Evolutionary conservation across 2,888 invertebrate species (phyloP).

Genomic region (Fragum fragum): DNA sequence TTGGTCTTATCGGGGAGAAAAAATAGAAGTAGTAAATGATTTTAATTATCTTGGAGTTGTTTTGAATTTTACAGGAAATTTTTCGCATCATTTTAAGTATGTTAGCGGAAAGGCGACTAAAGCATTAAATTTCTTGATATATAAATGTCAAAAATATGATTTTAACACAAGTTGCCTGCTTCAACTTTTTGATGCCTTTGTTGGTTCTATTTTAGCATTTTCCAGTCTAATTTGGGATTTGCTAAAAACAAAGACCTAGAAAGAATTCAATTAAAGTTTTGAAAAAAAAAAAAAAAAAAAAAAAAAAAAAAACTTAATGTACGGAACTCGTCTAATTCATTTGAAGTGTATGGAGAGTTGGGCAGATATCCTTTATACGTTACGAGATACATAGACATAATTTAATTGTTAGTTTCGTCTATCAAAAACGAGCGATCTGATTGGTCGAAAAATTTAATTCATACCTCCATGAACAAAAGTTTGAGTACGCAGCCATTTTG

Average conservation of each 20-base stretch:
- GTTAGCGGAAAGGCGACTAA: neutral
- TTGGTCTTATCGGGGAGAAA: neutral
- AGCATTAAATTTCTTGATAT: neutral
- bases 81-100: neutral
- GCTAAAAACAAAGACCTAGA: neutral
- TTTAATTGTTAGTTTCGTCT: no score
- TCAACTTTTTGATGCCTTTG: no score
- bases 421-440: no score
- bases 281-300: no score
- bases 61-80: neutral
- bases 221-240: neutral
- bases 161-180: neutral
- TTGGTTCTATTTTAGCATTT: neutral
- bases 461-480: no score
- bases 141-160: neutral
- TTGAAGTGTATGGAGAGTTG: conserved; percentile 3
- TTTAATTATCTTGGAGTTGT: no score
- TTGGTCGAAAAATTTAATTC: no score
- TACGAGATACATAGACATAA: no score
- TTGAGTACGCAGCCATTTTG: no score
- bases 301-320: conserved; percentile 1
- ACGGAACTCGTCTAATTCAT: neutral
- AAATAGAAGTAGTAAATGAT: neutral
- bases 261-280: conserved; percentile 13
- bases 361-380: neutral